Evolutionary conservation across 2,888 invertebrate genomes (phyloP).

Genomic region (Myopa testacea): DNA sequence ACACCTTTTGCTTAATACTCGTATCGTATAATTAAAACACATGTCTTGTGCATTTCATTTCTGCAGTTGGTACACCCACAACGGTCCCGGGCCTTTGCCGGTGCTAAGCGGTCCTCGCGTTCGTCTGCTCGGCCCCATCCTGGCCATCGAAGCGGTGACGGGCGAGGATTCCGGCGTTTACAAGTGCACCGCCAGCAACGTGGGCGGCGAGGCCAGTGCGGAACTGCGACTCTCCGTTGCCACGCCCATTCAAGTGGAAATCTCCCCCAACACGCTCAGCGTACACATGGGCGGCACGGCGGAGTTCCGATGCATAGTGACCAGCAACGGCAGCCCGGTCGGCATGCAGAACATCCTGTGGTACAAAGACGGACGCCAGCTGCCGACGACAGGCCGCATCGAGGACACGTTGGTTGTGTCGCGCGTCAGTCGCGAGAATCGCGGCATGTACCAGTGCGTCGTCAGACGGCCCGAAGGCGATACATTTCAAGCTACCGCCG

Average conservation of each 20-base stretch:
- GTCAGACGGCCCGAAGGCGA: slow-evolving; percentile 79
- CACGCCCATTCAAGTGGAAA: slow-evolving; percentile 76
- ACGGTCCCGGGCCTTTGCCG: slow-evolving; percentile 74
- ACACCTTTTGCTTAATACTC: not conserved
- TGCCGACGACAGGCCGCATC: slow-evolving; percentile 76
- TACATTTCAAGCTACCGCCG: slow-evolving; percentile 81
- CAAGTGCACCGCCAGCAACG: slow-evolving; percentile 77
- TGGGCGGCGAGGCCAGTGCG: slow-evolving; percentile 78
- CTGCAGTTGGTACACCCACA: slow-evolving; percentile 77
- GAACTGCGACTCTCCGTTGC: slow-evolving; percentile 76
- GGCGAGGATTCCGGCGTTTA: slow-evolving; percentile 77
- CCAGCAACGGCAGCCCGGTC: slow-evolving; percentile 71
- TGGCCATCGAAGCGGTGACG: slow-evolving; percentile 79
- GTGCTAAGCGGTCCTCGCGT: slow-evolving; percentile 76
- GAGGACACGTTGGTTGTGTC: slow-evolving; percentile 75
- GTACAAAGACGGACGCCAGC: slow-evolving; percentile 78
- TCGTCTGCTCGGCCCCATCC: slow-evolving; percentile 76
- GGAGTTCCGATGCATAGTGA: slow-evolving; percentile 76
- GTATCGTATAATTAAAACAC: not conserved
- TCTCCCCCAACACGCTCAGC: slow-evolving; percentile 75
- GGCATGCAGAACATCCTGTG: slow-evolving; percentile 73
- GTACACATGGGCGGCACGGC: slow-evolving; percentile 82
- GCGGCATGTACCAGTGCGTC: slow-evolving; percentile 83
- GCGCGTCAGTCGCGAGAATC: slow-evolving; percentile 78
- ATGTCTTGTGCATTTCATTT: slow-evolving; percentile 23